These are phyloP conservation scores for Pentamera pediparva DNA, from an alignment of 53 echinoderm and acorn worm genomes.

Conservation along the genomic window DNA sequence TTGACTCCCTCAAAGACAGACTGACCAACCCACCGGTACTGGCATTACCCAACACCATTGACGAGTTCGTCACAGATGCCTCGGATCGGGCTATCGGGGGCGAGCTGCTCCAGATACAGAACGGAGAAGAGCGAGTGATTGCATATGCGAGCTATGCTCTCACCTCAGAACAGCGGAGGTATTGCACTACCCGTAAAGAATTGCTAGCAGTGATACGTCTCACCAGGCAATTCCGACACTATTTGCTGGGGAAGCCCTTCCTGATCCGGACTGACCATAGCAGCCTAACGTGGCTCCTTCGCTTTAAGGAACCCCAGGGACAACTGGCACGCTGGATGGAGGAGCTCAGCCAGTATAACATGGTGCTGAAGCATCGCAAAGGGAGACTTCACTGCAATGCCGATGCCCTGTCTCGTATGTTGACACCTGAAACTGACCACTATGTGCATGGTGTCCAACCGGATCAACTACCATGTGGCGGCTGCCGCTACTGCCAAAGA, in stretches of 20 bases:
- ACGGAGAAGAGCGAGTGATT: constrained; percentile 21
- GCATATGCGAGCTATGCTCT: constrained; percentile 27
- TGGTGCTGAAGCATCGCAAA: constrained; percentile 17
- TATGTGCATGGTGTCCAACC: not conserved
- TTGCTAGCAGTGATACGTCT: constrained; percentile 9
- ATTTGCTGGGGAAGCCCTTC: constrained; percentile 39
- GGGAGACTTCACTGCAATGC: constrained; percentile 44
- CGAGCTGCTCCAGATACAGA: constrained; percentile 28
- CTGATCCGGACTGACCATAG: constrained; percentile 37
- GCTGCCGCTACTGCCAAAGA: constrained; percentile 44
- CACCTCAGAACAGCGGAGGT: constrained; percentile 26
- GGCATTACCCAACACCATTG: constrained; percentile 7
- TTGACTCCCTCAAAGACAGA: not conserved
- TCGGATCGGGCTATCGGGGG: constrained; percentile 25
- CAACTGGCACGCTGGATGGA: constrained; percentile 47
- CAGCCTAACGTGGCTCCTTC: constrained; percentile 43
- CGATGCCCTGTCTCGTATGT: constrained; percentile 45
- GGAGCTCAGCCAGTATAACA: constrained; percentile 46
- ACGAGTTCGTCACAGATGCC: constrained; percentile 32
- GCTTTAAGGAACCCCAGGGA: constrained; percentile 47
- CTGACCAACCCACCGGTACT: constrained; percentile 18
- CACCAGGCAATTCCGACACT: constrained; percentile 34
- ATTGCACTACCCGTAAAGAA: constrained; percentile 30
- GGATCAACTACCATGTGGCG: constrained; percentile 19
- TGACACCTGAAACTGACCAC: constrained; percentile 4